phyloP scores from a whole-genome alignment of 2,888 invertebrate genomes.

The Myopa tessellatipennis region DNA sequence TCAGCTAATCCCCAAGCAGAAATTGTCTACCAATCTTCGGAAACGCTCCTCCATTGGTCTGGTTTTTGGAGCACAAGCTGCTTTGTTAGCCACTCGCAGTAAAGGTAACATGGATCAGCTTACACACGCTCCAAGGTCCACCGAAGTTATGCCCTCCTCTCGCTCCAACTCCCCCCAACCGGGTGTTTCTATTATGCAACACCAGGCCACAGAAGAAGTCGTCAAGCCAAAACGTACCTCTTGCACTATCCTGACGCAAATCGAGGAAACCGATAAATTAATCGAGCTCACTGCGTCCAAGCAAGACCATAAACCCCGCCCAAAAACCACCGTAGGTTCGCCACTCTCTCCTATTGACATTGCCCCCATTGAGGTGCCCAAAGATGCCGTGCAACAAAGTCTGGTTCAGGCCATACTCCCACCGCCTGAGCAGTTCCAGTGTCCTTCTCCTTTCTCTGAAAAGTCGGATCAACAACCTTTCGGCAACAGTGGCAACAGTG shows the following conservation, averaged over 20 bases:
- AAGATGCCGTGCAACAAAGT: constrained; percentile 66
- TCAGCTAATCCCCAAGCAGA: constrained; percentile 64
- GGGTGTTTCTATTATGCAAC: constrained; percentile 50
- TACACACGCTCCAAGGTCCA: constrained; percentile 62
- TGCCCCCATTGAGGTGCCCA: constrained; percentile 64
- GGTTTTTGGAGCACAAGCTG: constrained; percentile 67
- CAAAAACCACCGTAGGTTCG: constrained; percentile 47
- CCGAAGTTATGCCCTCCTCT: constrained; percentile 56
- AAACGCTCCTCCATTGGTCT: constrained; percentile 68
- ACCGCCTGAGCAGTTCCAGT: constrained; percentile 79
- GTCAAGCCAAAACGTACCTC: constrained; percentile 73
- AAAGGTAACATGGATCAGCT: constrained; percentile 63
- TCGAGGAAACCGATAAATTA: constrained; percentile 59
- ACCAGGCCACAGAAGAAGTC: constrained; percentile 65
- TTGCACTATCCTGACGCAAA: constrained; percentile 61
- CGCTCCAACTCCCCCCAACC: constrained; percentile 48
- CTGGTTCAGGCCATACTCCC: constrained; percentile 78
- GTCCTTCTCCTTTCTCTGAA: constrained; percentile 74
- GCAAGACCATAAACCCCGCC: constrained; percentile 45
- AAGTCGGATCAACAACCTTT: constrained; percentile 71
- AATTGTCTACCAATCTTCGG: constrained; percentile 61
- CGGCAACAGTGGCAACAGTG: constrained; percentile 70
- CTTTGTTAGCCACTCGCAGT: constrained; percentile 65
- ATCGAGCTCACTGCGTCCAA: constrained; percentile 52
- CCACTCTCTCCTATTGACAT: constrained; percentile 64